Percentiles rank a stretch among this genome's conserved stretches.
Evolutionary conservation across 2,113 vertebrate species (phyloP).

Genomic region (Anthoscopus minutus): DNA sequence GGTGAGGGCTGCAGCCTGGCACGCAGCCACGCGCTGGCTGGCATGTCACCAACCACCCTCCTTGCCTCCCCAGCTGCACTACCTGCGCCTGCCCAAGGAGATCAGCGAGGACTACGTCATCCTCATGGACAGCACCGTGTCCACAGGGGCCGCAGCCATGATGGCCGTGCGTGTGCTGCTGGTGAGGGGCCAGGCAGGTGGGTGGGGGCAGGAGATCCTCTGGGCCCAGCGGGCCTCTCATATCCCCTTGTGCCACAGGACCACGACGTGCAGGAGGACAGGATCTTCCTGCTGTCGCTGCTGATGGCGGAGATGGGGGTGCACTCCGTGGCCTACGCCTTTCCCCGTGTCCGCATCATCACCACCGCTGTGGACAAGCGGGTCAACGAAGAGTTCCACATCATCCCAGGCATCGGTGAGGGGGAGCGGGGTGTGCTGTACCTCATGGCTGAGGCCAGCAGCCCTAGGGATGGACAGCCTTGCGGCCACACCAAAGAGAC

Average conservation of each 20-base stretch:
- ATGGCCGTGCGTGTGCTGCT: conserved; percentile 87
- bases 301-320: conserved; percentile 91
- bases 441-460: background rate
- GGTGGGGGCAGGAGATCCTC: fast-evolving
- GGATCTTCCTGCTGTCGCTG: conserved; percentile 86
- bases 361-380: conserved; percentile 88
- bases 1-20: conserved; percentile 31
- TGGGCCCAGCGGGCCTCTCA: background rate
- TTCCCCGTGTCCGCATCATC: conserved; percentile 86
- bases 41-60: fast-evolving
- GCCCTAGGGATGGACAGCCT: fast-evolving
- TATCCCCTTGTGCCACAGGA: conserved; percentile 51
- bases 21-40: fast-evolving
- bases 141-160: conserved; percentile 85
- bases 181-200: background rate
- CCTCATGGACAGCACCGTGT: conserved; percentile 91
- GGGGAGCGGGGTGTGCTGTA: fast-evolving
- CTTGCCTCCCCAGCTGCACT: conserved; percentile 76
- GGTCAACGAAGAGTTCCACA: conserved; percentile 88
- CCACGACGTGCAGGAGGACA: conserved; percentile 86
- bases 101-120: conserved; percentile 90
- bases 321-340: conserved; percentile 88
- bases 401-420: conserved; percentile 89
- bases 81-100: conserved; percentile 87
- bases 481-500: fast-evolving